Evolutionary conservation across 2,113 vertebrate genomes (phyloP), one percentile per base, ranked within the genome.

Genomic region (Ciconia boyciana): DNA sequence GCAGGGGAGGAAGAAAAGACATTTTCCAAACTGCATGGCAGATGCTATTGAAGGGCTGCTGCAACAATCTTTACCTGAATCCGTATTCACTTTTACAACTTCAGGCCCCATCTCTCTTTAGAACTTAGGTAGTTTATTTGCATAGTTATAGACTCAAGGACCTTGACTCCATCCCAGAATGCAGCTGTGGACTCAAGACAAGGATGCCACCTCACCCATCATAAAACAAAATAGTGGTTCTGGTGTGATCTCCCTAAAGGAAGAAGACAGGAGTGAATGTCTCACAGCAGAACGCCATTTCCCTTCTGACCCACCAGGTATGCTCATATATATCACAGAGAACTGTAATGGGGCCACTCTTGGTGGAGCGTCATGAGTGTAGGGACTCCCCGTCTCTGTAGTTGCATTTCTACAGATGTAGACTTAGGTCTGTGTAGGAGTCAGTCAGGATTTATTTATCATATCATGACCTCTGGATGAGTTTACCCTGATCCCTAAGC

Each of bases 311-410:
- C 13, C 28, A 51, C 10, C 17, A 49, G 12, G 6, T 21, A 18
- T 6, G 11, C 8, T 77, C 10, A 11, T 4, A 12, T 26, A 7
- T 43, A 17, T 25, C 25, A 11, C 15, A 12, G 49, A 19, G 15
- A 55, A 8, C 17, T 2, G 0, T 21, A 51, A 22, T 10, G 32
- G 15, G 22, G 31, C 19, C 9, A 1, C 16, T 57, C 8, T 2
- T 28, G n/a, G 21, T 16, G 25, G 29, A 75, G 20, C 34, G 4
- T 48, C 11, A 9, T 0, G 7, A 44, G 29, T 26, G 11, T 6
- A 76, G 24, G 3, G 22, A 43, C 70, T 58, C n/a, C 18, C 13
- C 13, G 4, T 43, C 48, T 78, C 75, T 60, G n/a, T 54, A 57
- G 55, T 0, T 82, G 22, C 46, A 44, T 48, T 96, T 75, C 32